Conservation (phyloP, 2,888 invertebrate genomes). For the Stenurella melanura region DNA sequence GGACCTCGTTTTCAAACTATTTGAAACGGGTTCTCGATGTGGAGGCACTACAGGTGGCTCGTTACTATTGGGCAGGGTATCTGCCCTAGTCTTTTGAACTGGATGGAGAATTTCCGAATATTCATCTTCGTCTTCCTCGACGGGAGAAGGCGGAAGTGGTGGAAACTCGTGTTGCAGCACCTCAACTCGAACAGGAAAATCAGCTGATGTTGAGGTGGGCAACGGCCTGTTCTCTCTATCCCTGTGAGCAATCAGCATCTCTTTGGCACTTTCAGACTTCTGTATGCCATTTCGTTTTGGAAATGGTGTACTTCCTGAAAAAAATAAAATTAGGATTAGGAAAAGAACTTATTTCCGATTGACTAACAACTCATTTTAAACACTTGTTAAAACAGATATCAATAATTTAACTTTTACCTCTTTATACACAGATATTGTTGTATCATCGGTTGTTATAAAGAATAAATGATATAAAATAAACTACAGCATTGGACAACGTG, state of each 20-base stretch:
- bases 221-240: constrained; percentile 64
- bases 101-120: constrained; percentile 81
- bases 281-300: constrained; percentile 80
- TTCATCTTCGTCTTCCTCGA: constrained; percentile 86
- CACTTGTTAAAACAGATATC: too few species aligned
- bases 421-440: too few species aligned
- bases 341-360: neutral
- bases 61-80: constrained; percentile 75
- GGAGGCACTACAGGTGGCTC: constrained; percentile 85
- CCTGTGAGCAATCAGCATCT: constrained; percentile 78
- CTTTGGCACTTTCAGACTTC: constrained; percentile 85
- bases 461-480: too few species aligned
- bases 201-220: constrained; percentile 73
- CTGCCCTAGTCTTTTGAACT: constrained; percentile 74
- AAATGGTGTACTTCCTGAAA: constrained; percentile 72
- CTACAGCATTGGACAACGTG: too few species aligned
- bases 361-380: too few species aligned
- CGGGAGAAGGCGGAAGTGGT: constrained; percentile 88
- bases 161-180: constrained; percentile 84
- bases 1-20: constrained; percentile 88
- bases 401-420: too few species aligned
- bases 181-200: constrained; percentile 80
- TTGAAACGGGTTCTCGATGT: constrained; percentile 78
- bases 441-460: too few species aligned
- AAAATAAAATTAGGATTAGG: constrained; percentile 1